Percentiles rank a stretch among this genome's conserved stretches.
Evolutionary conservation across 2,113 vertebrate species (phyloP).

Genomic region (Pseudorectes ferrugineus): DNA sequence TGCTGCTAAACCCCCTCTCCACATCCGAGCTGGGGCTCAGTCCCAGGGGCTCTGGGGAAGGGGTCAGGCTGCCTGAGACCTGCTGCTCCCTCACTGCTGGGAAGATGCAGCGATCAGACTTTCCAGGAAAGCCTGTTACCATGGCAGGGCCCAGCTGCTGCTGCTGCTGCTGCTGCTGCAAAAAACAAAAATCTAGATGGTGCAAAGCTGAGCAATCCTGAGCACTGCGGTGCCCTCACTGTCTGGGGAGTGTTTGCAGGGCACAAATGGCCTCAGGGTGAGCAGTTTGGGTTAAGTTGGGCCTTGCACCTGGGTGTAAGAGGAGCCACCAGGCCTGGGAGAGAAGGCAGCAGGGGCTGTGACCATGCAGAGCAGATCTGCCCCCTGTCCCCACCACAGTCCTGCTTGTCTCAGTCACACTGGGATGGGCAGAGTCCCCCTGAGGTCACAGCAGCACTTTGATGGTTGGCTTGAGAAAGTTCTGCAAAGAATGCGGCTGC

Average conservation of each 20-base stretch:
- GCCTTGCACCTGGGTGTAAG: not conserved
- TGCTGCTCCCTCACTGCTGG: not conserved
- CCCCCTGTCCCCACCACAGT: not conserved
- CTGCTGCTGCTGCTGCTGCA: not conserved
- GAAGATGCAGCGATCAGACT: not conserved
- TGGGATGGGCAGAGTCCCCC: fast-evolving
- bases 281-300: not conserved
- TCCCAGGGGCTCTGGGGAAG: not conserved
- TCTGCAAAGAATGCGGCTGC: not conserved
- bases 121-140: not conserved
- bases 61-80: not conserved
- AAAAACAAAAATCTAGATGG: not conserved
- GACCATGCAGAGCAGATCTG: not conserved
- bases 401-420: fast-evolving
- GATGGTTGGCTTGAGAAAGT: not conserved
- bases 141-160: not conserved
- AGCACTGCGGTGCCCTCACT: not conserved
- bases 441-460: not conserved
- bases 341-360: not conserved
- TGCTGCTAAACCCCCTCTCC: not conserved
- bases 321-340: not conserved
- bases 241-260: not conserved
- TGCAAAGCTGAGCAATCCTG: not conserved
- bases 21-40: fast-evolving
- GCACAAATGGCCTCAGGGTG: not conserved